Percentiles rank a stretch among this genome's conserved stretches.
phyloP scores from a whole-genome alignment of 2,797 vertebrate genomes.

The Spondyliosoma cantharus region DNA sequence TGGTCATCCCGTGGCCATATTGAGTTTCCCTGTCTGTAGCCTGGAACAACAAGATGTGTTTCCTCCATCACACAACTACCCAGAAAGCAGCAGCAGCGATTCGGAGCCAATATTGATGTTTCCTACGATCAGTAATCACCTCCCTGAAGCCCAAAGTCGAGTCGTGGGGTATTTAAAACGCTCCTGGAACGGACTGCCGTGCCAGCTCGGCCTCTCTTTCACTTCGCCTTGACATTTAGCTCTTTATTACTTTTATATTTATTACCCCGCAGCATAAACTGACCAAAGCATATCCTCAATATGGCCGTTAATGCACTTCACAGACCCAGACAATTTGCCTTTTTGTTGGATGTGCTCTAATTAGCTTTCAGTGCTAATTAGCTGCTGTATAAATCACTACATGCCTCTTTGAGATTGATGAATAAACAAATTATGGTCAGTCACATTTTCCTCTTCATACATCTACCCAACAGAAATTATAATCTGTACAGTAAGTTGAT shows the following conservation, averaged over 20 bases:
- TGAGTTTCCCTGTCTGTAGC: conserved; percentile 59
- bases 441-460: background rate
- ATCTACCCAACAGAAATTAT: background rate
- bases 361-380: conserved; percentile 28
- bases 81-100: conserved; percentile 10
- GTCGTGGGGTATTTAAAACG: conserved; percentile 38
- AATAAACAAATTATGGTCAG: too few species aligned
- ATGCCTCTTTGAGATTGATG: background rate
- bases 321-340: background rate
- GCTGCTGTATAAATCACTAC: background rate
- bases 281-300: background rate
- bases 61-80: conserved; percentile 40
- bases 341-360: background rate
- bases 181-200: conserved; percentile 18
- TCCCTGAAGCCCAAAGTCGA: conserved; percentile 32
- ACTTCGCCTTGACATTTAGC: conserved; percentile 47
- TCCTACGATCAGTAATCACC: conserved; percentile 57
- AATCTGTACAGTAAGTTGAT: background rate
- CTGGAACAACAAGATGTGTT: conserved; percentile 52
- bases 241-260: conserved; percentile 16
- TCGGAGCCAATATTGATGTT: conserved; percentile 39
- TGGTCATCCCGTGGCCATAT: conserved; percentile 50
- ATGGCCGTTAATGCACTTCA: background rate
- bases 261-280: conserved; percentile 1
- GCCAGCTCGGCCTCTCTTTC: conserved; percentile 38